phyloP scores from a whole-genome alignment of 2,113 vertebrate species.

The Campylomormyrus tamandua region DNA sequence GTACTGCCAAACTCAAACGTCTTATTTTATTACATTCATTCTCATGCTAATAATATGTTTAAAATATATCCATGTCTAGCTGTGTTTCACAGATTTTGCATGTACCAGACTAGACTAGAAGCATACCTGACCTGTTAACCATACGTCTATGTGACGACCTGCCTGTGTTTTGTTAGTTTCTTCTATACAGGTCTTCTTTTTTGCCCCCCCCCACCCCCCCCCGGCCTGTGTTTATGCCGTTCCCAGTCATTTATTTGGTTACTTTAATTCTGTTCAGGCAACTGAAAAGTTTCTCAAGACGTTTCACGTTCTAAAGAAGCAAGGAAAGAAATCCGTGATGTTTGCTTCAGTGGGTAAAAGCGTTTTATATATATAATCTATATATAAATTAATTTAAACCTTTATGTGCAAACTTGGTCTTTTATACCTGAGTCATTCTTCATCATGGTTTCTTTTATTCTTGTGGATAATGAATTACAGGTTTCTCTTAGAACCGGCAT shows the following conservation, averaged over 20 bases:
- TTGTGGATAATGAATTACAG: background rate
- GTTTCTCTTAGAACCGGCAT: background rate
- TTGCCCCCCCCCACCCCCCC: constrained; percentile 22
- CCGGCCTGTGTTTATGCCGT: constrained; percentile 52
- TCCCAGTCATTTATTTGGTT: constrained; percentile 44
- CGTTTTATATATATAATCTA: constrained; percentile 28
- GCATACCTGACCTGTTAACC: constrained; percentile 57
- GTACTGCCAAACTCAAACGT: constrained; percentile 64
- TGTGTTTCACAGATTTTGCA: constrained; percentile 68
- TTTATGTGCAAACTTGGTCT: background rate
- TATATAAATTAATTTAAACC: constrained; percentile 72
- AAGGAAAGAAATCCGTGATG: constrained; percentile 43
- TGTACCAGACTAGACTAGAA: constrained; percentile 60
- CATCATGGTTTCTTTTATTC: background rate
- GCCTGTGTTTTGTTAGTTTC: constrained; percentile 57
- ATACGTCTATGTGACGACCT: constrained; percentile 34
- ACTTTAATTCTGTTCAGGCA: constrained; percentile 39
- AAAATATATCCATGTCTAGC: constrained; percentile 68
- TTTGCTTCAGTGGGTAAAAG: constrained; percentile 64
- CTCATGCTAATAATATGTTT: constrained; percentile 55
- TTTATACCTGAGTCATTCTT: background rate
- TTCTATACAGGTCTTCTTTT: constrained; percentile 38
- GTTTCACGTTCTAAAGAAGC: constrained; percentile 53
- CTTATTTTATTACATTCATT: constrained; percentile 65
- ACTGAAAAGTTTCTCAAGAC: constrained; percentile 44